Percentiles rank a stretch among this genome's conserved stretches.
These are phyloP conservation scores for Choristoneura fumiferana DNA, from an alignment of 1,140 invertebrate species.

Conservation along the genomic window DNA sequence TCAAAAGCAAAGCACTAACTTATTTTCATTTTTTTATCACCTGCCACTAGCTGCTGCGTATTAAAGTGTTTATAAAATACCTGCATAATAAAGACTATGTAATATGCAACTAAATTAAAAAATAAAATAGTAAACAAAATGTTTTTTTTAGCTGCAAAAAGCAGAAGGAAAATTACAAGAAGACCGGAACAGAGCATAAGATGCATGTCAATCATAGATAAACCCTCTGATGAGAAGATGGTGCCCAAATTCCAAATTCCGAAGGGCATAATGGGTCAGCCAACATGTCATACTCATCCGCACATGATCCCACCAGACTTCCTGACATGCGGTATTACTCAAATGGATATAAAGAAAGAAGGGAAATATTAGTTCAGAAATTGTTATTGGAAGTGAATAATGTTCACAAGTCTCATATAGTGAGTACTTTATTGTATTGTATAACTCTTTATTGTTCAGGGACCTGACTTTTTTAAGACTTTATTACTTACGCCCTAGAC, in stretches of 20 bases:
- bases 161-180: constrained; percentile 33
- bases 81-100: too few relatives aligned
- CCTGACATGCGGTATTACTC: constrained; percentile 87
- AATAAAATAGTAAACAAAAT: not conserved
- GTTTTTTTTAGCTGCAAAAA: constrained; percentile 37
- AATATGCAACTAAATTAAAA: too few relatives aligned
- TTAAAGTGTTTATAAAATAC: too few relatives aligned
- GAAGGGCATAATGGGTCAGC: constrained; percentile 83
- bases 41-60: too few relatives aligned
- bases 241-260: constrained; percentile 47
- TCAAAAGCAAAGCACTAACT: too few relatives aligned
- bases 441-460: too few relatives aligned
- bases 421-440: too few relatives aligned
- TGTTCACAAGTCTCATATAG: constrained; percentile 60
- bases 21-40: too few relatives aligned
- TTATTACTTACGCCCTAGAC: too few relatives aligned
- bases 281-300: constrained; percentile 87
- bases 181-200: constrained; percentile 51
- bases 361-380: constrained; percentile 83
- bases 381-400: constrained; percentile 47
- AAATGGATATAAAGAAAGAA: constrained; percentile 84
- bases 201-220: constrained; percentile 83
- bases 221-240: constrained; percentile 38
- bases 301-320: constrained; percentile 86
- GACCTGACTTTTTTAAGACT: too few relatives aligned